phyloP scores from a whole-genome alignment of 2,113 vertebrate species.

The Procavia capensis region DNA sequence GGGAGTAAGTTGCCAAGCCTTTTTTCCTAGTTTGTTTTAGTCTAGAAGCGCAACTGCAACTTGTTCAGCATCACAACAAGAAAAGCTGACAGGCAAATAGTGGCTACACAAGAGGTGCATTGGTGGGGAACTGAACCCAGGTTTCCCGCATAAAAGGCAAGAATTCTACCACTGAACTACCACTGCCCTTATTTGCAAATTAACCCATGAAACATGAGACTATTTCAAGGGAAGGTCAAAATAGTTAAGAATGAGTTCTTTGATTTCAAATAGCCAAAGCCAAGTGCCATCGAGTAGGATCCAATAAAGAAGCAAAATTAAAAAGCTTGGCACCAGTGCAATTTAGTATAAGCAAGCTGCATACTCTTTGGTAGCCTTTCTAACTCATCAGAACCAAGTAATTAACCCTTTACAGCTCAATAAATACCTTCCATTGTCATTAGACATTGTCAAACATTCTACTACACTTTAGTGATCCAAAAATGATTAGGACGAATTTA shows the following conservation, averaged over 20 bases:
- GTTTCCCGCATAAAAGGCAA: no score
- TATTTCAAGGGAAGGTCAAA: conserved; percentile 4
- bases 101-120: no score
- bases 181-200: not conserved
- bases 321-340: not conserved
- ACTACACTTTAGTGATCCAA: not conserved
- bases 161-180: no score
- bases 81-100: no score
- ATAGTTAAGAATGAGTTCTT: not conserved
- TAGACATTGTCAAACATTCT: conserved; percentile 35
- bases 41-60: no score
- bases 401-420: not conserved
- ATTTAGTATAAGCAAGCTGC: not conserved
- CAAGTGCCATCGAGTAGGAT: no score
- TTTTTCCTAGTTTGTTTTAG: no score
- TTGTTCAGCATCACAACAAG: no score
- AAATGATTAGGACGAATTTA: not conserved
- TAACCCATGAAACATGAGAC: conserved; percentile 15
- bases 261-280: no score
- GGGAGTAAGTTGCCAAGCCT: no score
- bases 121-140: no score
- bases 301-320: conserved; percentile 21
- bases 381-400: conserved; percentile 1
- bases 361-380: not conserved
- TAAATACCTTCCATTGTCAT: not conserved